These are phyloP conservation scores for Rhopalosiphum maidis DNA, from an alignment of 1,140 invertebrate species.

Conservation along the genomic window DNA sequence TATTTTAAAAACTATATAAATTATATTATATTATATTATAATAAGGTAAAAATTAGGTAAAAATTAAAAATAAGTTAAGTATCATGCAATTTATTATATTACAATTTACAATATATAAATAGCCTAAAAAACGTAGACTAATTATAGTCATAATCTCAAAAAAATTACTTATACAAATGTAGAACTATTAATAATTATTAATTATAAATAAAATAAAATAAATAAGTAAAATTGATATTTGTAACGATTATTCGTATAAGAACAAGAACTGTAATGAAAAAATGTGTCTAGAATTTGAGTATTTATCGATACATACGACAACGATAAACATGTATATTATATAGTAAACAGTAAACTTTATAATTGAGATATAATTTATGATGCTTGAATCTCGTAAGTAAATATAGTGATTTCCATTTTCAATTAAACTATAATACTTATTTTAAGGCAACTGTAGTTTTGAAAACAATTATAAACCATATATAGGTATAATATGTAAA, in stretches of 20 bases:
- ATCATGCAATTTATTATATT: not conserved
- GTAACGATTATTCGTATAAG: not conserved
- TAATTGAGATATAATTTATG: no score
- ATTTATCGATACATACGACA: not conserved
- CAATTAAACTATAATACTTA: not conserved
- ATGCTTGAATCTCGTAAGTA: not conserved
- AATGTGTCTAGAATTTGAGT: slow-evolving; percentile 13
- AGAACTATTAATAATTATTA: not conserved
- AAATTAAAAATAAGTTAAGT: no score
- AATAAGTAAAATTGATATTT: not conserved
- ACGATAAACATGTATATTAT: not conserved
- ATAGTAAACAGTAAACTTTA: not conserved
- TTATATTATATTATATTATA: not conserved
- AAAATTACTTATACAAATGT: not conserved
- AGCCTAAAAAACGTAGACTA: not conserved
- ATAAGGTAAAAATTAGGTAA: no score
- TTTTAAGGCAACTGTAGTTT: not conserved
- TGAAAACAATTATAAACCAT: not conserved
- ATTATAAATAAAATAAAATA: not conserved
- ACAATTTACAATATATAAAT: no score
- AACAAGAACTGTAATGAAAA: not conserved
- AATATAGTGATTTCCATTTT: not conserved
- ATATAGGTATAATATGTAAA: not conserved
- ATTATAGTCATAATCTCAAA: not conserved
- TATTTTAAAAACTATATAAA: not conserved